Evolutionary conservation across 2,797 vertebrate species (phyloP).

Genomic region (Parauchenoglanis punctatus): DNA sequence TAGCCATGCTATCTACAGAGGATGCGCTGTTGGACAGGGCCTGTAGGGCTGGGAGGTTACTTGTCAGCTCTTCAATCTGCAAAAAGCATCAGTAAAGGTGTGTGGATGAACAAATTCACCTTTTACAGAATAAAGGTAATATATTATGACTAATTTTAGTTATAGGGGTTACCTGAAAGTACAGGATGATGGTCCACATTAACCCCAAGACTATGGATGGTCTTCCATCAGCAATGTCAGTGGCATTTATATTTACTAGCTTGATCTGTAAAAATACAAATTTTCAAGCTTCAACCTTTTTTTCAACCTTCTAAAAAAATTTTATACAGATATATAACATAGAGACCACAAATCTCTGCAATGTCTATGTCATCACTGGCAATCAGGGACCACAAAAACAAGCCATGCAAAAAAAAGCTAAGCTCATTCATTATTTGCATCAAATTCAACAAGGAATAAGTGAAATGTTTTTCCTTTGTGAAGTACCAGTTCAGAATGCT

Average conservation of each 20-base stretch:
- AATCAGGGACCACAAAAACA: conserved; percentile 63
- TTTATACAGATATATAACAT: not conserved
- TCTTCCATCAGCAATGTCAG: conserved; percentile 94
- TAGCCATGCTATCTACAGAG: conserved; percentile 87
- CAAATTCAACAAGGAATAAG: conserved; percentile 7
- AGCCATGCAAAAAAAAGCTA: conserved; percentile 52
- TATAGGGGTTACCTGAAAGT: conserved; percentile 89
- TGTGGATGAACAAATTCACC: conserved; percentile 1
- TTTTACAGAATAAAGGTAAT: conserved; percentile 2
- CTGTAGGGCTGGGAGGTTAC: conserved; percentile 90
- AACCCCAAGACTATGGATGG: conserved; percentile 96
- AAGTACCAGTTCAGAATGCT: too few species aligned
- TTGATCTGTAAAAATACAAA: conserved; percentile 86
- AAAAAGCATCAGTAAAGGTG: conserved; percentile 20
- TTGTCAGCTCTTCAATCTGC: conserved; percentile 97
- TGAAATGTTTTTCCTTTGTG: not conserved
- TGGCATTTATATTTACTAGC: conserved; percentile 97
- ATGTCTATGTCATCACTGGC: not conserved
- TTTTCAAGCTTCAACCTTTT: not conserved
- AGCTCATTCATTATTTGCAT: conserved; percentile 1
- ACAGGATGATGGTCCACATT: conserved; percentile 96
- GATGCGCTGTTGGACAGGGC: conserved; percentile 89
- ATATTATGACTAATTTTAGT: not conserved
- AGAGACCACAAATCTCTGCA: not conserved
- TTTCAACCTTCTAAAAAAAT: not conserved